A percentile compares a stretch with the other conserved stretches of the same genome.
phyloP scores from a whole-genome alignment of 2,113 vertebrate species.

The Amphiprion percula region DNA sequence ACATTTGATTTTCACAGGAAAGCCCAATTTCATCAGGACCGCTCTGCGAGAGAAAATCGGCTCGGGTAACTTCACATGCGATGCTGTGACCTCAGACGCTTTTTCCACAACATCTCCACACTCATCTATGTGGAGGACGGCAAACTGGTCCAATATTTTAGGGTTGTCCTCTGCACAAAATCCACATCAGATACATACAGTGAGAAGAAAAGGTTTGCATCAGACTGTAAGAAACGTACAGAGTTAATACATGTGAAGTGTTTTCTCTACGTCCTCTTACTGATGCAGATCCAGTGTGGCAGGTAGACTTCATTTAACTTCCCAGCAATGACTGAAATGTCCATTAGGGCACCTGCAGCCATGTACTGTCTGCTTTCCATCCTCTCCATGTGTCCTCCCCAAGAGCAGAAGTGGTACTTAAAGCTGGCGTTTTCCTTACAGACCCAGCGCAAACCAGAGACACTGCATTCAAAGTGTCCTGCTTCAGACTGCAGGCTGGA shows the following conservation, averaged over 20 bases:
- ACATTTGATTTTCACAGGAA: constrained; percentile 13
- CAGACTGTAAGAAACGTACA: not conserved
- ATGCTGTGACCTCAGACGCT: constrained; percentile 34
- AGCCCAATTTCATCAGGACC: constrained; percentile 9
- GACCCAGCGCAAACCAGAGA: constrained; percentile 50
- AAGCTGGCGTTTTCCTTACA: constrained; percentile 37
- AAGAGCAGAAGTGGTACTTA: constrained; percentile 38
- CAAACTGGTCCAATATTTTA: constrained; percentile 6
- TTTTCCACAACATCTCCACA: constrained; percentile 43
- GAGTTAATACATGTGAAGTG: not conserved
- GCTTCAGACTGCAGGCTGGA: constrained; percentile 50
- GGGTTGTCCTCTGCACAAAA: constrained; percentile 24
- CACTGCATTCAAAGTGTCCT: constrained; percentile 54
- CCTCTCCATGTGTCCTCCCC: constrained; percentile 15
- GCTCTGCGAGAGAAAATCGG: constrained; percentile 19
- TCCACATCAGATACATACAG: accelerated
- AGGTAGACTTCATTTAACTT: constrained; percentile 36
- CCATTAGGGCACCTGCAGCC: constrained; percentile 52
- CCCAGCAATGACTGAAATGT: constrained; percentile 39
- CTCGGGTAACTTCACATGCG: constrained; percentile 42
- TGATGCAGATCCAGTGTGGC: constrained; percentile 53
- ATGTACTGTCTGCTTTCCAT: constrained; percentile 10
- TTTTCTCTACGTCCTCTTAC: constrained; percentile 10
- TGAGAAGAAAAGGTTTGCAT: not conserved
- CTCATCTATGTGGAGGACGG: constrained; percentile 42